These are phyloP conservation scores for Eristalis tenax DNA, from an alignment of 2,888 invertebrate genomes.

Conservation along the genomic window DNA sequence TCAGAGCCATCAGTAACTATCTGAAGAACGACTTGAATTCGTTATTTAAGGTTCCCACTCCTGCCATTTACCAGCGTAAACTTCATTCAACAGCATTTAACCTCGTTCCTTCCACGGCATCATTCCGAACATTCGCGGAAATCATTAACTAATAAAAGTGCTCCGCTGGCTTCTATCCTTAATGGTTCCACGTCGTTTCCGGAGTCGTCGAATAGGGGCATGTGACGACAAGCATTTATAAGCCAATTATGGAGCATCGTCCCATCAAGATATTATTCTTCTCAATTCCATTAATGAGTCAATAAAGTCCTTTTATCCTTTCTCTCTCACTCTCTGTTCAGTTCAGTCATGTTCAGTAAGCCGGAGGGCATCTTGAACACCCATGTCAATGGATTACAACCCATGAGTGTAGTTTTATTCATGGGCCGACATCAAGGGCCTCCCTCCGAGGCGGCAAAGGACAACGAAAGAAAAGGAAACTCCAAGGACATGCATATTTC, in stretches of 20 bases:
- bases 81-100: not conserved
- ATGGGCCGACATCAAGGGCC: constrained; percentile 9
- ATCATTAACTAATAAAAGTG: constrained; percentile 17
- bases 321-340: not conserved
- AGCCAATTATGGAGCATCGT: constrained; percentile 7
- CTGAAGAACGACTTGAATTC: not conserved
- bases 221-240: constrained; percentile 11
- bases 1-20: not conserved
- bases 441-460: not conserved
- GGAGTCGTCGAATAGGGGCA: not conserved
- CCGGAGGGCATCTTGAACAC: constrained; percentile 20
- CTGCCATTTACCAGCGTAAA: not conserved
- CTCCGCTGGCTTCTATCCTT: not conserved
- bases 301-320: constrained; percentile 23
- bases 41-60: not conserved
- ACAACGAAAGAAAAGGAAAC: not conserved
- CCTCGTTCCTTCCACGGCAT: not conserved
- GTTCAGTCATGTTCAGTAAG: constrained; percentile 6
- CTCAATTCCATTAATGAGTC: constrained; percentile 29
- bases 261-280: constrained; percentile 10
- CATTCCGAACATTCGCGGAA: not conserved
- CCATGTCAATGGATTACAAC: constrained; percentile 17
- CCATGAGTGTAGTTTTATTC: constrained; percentile 21
- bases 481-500: constrained; percentile 14
- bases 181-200: not conserved